phyloP scores from a whole-genome alignment of 2,113 vertebrate genomes.

The Hemicordylus capensis region DNA sequence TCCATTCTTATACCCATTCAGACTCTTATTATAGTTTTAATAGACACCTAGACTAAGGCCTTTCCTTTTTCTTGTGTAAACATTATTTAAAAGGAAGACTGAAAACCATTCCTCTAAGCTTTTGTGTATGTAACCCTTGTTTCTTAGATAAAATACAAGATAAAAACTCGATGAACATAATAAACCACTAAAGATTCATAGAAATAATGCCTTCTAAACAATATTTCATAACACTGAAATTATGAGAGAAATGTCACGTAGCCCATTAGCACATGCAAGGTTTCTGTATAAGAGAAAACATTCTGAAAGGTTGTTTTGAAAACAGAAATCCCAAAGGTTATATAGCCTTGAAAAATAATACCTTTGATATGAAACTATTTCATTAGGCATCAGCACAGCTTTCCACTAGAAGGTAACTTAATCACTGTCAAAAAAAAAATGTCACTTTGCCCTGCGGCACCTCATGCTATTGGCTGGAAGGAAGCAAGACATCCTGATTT shows the following conservation, averaged over 20 bases:
- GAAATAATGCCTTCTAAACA: constrained; percentile 30
- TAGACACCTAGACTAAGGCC: background rate
- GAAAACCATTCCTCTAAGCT: constrained; percentile 7
- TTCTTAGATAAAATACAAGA: constrained; percentile 42
- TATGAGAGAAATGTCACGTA: constrained; percentile 21
- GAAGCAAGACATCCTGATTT: constrained; percentile 34
- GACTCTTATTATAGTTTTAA: background rate
- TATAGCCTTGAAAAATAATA: constrained; percentile 23
- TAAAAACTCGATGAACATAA: background rate
- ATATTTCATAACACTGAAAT: constrained; percentile 32
- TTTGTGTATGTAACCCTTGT: constrained; percentile 10
- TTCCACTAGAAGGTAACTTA: constrained; percentile 33
- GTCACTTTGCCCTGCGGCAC: constrained; percentile 34
- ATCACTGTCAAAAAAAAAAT: background rate
- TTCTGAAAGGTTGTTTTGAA: constrained; percentile 28
- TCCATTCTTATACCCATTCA: background rate
- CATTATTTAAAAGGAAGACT: constrained; percentile 1
- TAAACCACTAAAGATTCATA: constrained; percentile 30
- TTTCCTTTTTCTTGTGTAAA: background rate
- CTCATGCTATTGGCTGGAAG: constrained; percentile 40
- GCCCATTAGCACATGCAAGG: background rate
- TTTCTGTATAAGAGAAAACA: constrained; percentile 24
- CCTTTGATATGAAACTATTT: constrained; percentile 38
- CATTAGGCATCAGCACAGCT: constrained; percentile 5
- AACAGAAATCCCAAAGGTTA: constrained; percentile 22